Evolutionary conservation across 2,113 vertebrate species (phyloP).

Genomic region (Thryonomys swinderianus): DNA sequence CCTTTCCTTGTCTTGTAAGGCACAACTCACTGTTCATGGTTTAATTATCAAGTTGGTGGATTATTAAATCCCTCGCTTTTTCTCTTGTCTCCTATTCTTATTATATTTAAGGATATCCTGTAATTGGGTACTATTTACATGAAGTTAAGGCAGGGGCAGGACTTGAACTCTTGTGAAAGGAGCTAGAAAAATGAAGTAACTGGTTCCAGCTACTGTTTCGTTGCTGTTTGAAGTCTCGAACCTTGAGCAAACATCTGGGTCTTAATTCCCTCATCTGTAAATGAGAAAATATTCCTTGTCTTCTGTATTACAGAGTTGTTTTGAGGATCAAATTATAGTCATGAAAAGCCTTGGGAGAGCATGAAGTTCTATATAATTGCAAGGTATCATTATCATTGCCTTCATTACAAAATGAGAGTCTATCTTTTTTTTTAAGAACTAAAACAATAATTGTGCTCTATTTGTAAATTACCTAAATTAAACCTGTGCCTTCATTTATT

Average conservation of each 20-base stretch:
- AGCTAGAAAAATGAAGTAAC: background rate
- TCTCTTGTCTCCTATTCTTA: background rate
- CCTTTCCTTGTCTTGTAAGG: background rate
- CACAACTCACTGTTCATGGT: background rate
- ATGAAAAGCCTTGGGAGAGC: background rate
- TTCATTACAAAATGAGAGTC: background rate
- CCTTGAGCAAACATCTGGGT: background rate
- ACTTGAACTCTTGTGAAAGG: background rate
- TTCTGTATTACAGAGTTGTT: background rate
- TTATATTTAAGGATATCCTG: background rate
- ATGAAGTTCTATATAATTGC: background rate
- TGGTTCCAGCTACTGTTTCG: background rate
- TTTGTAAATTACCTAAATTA: slow-evolving; percentile 23
- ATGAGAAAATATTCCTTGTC: slow-evolving; percentile 20
- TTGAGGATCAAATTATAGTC: background rate
- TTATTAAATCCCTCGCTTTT: background rate
- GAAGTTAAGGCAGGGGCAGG: background rate
- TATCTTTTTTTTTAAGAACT: background rate
- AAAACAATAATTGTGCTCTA: background rate
- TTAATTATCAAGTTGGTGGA: background rate
- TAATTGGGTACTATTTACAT: background rate
- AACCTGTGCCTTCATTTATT: background rate
- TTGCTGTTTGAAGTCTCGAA: slow-evolving; percentile 27
- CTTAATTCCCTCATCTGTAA: slow-evolving; percentile 51
- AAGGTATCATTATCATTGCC: background rate